phyloP scores from a whole-genome alignment of 2,888 invertebrate species.

The Herminia tarsipennalis region DNA sequence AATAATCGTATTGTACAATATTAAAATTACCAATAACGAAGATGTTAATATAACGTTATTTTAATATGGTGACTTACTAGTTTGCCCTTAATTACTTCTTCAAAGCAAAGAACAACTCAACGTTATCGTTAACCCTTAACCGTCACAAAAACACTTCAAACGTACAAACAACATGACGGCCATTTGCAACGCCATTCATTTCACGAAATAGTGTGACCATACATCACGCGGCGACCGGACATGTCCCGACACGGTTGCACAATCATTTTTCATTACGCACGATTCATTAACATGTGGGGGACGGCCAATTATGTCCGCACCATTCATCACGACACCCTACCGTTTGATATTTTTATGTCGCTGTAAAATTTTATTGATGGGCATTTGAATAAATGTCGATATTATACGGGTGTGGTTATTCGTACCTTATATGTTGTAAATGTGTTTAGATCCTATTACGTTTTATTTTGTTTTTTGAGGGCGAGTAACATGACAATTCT shows the following conservation, averaged over 20 bases:
- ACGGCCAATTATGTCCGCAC: conserved; percentile 77
- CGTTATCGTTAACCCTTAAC: conserved; percentile 5
- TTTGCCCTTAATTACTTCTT: background rate
- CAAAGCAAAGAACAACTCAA: background rate
- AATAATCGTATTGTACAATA: no score
- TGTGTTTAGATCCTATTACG: no score
- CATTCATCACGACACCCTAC: conserved; percentile 76
- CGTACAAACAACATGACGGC: conserved; percentile 46
- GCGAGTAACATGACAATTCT: no score
- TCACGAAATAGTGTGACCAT: conserved; percentile 67
- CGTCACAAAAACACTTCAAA: conserved; percentile 37
- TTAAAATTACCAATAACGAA: no score
- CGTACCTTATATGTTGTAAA: no score
- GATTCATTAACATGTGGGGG: conserved; percentile 81
- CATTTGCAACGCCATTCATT: conserved; percentile 60
- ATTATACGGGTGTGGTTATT: conserved; percentile 8
- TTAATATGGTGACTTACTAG: no score
- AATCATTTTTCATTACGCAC: conserved; percentile 82
- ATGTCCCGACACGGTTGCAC: conserved; percentile 56
- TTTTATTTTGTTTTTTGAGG: no score
- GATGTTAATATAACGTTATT: no score
- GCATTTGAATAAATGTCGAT: conserved; percentile 34
- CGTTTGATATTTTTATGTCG: conserved; percentile 69
- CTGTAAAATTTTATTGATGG: conserved; percentile 49
- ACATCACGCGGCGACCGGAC: conserved; percentile 57